Evolutionary conservation across 2,888 invertebrate species (phyloP).

Genomic region (Agriopis aurantiaria): DNA sequence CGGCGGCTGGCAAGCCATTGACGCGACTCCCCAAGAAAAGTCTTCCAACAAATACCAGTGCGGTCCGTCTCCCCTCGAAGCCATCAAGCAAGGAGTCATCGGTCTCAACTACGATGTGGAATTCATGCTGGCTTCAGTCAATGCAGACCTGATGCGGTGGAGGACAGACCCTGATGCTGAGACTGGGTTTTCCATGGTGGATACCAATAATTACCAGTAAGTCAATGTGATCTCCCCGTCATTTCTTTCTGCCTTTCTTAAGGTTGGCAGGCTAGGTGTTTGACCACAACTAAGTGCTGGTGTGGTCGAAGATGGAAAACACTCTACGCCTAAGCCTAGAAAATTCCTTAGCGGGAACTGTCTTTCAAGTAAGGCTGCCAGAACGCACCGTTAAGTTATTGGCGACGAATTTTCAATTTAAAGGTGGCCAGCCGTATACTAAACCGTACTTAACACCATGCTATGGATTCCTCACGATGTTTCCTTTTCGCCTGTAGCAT

Average conservation of each 20-base stretch:
- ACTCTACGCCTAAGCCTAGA: no score
- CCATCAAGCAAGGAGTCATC: constrained; percentile 91
- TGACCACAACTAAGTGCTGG: no score
- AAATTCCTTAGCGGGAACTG: no score
- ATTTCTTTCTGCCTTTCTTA: background rate
- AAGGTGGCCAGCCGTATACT: no score
- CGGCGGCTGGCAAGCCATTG: constrained; percentile 96
- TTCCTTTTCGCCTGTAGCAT: no score
- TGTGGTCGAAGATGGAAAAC: no score
- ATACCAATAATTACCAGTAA: constrained; percentile 91
- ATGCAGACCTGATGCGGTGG: constrained; percentile 94
- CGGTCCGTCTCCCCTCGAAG: constrained; percentile 93
- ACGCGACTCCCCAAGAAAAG: constrained; percentile 94
- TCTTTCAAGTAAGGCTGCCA: no score
- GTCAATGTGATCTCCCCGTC: constrained; percentile 50
- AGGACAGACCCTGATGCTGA: constrained; percentile 88
- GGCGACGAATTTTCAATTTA: no score
- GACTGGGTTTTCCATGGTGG: constrained; percentile 89
- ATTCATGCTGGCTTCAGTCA: constrained; percentile 93
- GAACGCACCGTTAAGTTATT: no score
- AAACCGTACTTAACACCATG: no score
- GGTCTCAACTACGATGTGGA: constrained; percentile 91
- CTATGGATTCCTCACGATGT: no score
- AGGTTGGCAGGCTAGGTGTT: background rate
- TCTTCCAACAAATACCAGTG: constrained; percentile 91